Evolutionary conservation across 2,797 vertebrate species (phyloP), one percentile per base, ranked within the genome.

Genomic region (Salmo trutta): DNA sequence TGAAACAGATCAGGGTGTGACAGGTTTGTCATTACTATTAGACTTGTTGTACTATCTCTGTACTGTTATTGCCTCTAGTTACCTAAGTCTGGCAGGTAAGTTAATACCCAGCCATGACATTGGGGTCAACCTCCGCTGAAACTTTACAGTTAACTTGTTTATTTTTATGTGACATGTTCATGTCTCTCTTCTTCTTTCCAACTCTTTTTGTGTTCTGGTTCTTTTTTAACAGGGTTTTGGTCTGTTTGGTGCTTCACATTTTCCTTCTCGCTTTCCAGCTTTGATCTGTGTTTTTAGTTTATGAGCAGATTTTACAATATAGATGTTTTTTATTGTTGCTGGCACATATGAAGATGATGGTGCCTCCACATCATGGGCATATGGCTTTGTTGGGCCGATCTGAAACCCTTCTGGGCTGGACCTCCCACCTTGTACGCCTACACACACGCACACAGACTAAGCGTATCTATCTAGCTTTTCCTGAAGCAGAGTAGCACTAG

Each of bases 401-500:
- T 80, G 75, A 66, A 14, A 66, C 64, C 64, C 3, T 29, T 66
- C 71, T 59, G 54, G 54, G 54, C 54, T 59, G 54, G 54, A 59
- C 19, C 5, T 59, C n/a, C 71, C 27, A 27, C 47, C 24, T 29
- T 5, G 33, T 52, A 14, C 1, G n/a, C 31, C 21, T 15, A 31
- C 71, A 31, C 24, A 73, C 71, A 31, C 71, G 31, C 71, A 31
- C 53, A 33, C 52, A 31, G 52, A 73, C 52, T 29, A 74, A 82
- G 29, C 80, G 78, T 56, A 88, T 83, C 86, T 87, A 72, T 90
- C 88, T 79, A 85, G 81, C 84, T 88, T 77, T 70, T 84, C 70
- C 74, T n/a, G 3, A 36, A 82, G 79, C 69, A 77, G 79, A 83
- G 68, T 67, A 77, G 5, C 77, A n/a, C 53, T 59, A 70, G 64